Base-by-base conservation (phyloP, 2,797 vertebrate species). In the Arnoldichthys spilopterus region DNA sequence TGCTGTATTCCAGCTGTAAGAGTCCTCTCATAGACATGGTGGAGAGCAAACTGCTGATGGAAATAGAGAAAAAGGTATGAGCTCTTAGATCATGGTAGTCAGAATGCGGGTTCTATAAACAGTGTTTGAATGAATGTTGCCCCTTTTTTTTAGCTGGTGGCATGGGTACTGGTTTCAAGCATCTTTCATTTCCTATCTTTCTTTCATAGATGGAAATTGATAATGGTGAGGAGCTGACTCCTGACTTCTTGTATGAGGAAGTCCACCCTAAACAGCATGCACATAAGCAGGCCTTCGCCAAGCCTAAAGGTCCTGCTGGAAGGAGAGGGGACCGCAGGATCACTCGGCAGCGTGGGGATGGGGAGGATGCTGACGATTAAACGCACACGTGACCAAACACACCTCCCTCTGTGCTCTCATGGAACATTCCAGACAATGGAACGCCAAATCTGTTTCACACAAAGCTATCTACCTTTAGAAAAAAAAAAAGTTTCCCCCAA, bases 1-100 rank as follows among this genome's bases (percentile, higher is more conserved):
- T 99, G 98, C 92, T 99, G 2, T 99, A 99, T 86, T 99, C 98
- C 78, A 99, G 98, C 90, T 99, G 97, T 91, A 99, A 98, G 91
- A 97, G 92, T 74, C 94, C 96, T 30, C 86, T 99, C 77, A 87
- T 99, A 9, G 96, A 98, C 83, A 96, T 96, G 90, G 94, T 95
- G 85, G 97, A 98, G 90, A 92, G 89, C 72, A 92, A 93, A 6
- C 79, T 98, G 59, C 91, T 93, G 74, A 95, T 99, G 85, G 95
- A 95, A 80, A 92, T 99, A 51, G 93, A 93, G 79, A 96, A 96
- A 92, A 99, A 98, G 95, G 98, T 98, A 90, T 82, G 84, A 64
- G 26, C 2, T 24, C 13, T 24, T 45, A 49, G n/a, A 56, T 18
- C 22, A 18, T 22, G 9, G 9, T 9, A 2, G 43, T 47, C 43